Evolutionary conservation across 2,888 invertebrate species (phyloP).

Genomic region (Alloscopus bannaensis): DNA sequence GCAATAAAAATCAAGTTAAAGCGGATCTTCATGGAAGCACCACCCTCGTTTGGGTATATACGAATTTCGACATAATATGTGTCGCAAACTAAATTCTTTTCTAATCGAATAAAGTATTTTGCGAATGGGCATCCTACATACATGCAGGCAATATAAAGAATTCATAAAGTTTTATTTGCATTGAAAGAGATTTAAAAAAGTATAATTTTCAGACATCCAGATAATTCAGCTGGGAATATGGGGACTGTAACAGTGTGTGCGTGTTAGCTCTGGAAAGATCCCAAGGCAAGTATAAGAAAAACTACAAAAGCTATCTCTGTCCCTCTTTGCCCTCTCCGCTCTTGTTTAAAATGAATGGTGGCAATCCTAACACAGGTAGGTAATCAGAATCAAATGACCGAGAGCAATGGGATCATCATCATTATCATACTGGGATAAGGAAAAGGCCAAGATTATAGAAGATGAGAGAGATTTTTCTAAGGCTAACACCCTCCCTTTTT

Average conservation of each 20-base stretch:
- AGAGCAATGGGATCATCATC: slow-evolving; percentile 46
- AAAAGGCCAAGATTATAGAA: slow-evolving; percentile 19
- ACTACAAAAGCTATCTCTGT: no score
- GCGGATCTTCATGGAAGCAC: not conserved
- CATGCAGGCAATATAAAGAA: no score
- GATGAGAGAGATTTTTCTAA: slow-evolving; percentile 14
- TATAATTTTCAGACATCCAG: slow-evolving; percentile 7
- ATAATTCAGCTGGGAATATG: not conserved
- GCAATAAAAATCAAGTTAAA: slow-evolving; percentile 23
- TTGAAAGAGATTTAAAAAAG: slow-evolving; percentile 15
- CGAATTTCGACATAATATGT: no score
- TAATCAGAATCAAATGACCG: slow-evolving; percentile 43
- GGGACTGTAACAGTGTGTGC: not conserved
- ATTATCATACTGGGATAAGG: slow-evolving; percentile 31
- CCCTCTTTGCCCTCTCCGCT: no score
- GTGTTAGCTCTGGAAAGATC: no score
- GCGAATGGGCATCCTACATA: not conserved
- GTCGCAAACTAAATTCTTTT: not conserved
- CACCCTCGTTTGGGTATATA: no score
- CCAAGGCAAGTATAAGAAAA: no score
- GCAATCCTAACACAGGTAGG: slow-evolving; percentile 37
- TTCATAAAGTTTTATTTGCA: no score
- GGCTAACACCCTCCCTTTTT: not conserved
- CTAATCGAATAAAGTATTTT: slow-evolving; percentile 4
- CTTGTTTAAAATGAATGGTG: slow-evolving; percentile 8